Percentiles rank a stretch among this genome's conserved stretches.
These are phyloP conservation scores for Drosophila melanica DNA, from an alignment of 1,140 invertebrate species.

Conservation along the genomic window DNA sequence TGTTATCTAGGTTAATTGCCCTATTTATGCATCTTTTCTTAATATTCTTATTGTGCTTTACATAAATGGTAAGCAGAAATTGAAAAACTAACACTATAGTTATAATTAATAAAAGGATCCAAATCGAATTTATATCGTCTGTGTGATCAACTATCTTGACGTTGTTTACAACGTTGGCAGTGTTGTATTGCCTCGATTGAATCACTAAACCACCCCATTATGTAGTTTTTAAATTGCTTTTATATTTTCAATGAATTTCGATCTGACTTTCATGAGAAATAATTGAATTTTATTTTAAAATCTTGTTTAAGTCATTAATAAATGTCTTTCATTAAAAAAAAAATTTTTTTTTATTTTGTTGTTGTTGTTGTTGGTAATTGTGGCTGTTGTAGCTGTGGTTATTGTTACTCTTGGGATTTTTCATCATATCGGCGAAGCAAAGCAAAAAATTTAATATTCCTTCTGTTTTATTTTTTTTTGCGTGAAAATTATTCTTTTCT, in stretches of 20 bases:
- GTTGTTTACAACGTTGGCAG: too few species aligned
- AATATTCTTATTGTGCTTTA: neutral
- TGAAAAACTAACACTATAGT: neutral
- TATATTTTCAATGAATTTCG: too few species aligned
- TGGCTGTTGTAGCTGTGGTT: constrained; percentile 36
- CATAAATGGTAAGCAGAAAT: constrained; percentile 1
- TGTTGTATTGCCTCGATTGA: neutral
- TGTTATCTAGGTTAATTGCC: neutral
- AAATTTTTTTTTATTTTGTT: too few species aligned
- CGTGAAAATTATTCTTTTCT: constrained; percentile 23
- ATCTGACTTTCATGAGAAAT: too few species aligned
- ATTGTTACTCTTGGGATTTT: constrained; percentile 53
- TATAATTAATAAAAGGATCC: neutral
- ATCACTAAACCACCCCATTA: too few species aligned
- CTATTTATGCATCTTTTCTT: neutral
- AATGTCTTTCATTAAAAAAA: too few species aligned
- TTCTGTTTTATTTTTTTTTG: constrained; percentile 18
- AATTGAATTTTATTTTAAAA: too few species aligned
- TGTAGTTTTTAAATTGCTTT: neutral
- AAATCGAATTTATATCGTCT: constrained; percentile 3
- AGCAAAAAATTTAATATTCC: constrained; percentile 48
- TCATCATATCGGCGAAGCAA: constrained; percentile 67
- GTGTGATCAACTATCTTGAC: too few species aligned
- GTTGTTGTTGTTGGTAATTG: constrained; percentile 43
- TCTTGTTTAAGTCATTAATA: too few species aligned